A percentile compares a stretch with the other conserved stretches of the same genome.
Evolutionary conservation across 1,140 invertebrate genomes (phyloP).

Genomic region (Dryas iulia): DNA sequence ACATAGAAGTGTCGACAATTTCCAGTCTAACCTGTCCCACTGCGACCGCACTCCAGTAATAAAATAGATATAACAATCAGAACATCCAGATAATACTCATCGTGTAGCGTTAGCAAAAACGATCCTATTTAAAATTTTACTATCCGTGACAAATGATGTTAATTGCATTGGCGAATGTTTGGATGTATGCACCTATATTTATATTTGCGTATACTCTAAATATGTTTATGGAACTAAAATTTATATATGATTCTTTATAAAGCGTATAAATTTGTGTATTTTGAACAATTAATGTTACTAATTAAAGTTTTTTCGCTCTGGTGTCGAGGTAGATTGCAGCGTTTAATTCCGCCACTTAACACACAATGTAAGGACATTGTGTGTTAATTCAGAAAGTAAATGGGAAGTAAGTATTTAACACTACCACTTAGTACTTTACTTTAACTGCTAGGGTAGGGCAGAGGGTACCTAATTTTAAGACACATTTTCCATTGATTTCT

Average conservation of each 20-base stretch:
- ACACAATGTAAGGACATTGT: too few relatives aligned
- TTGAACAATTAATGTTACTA: neutral
- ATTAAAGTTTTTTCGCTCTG: too few relatives aligned
- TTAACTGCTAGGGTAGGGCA: too few relatives aligned
- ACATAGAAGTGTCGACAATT: constrained; percentile 35
- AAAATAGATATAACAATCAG: constrained; percentile 38
- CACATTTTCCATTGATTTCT: too few relatives aligned
- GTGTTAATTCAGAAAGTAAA: too few relatives aligned
- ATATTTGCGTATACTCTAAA: neutral
- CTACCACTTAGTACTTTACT: too few relatives aligned
- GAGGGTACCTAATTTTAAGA: too few relatives aligned
- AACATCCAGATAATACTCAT: constrained; percentile 25
- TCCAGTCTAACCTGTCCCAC: constrained; percentile 28
- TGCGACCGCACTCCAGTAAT: constrained; percentile 26
- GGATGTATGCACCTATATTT: neutral
- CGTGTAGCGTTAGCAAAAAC: constrained; percentile 20
- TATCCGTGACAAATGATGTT: constrained; percentile 1
- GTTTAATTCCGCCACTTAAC: too few relatives aligned
- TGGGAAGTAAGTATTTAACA: too few relatives aligned
- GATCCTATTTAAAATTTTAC: constrained; percentile 7
- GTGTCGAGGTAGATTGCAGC: too few relatives aligned
- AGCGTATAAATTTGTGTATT: neutral
- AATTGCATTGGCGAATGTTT: neutral
- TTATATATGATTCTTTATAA: neutral
- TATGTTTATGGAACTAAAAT: neutral